Evolutionary conservation across 2,888 invertebrate genomes (phyloP).

Genomic region (Conchocele bisecta): DNA sequence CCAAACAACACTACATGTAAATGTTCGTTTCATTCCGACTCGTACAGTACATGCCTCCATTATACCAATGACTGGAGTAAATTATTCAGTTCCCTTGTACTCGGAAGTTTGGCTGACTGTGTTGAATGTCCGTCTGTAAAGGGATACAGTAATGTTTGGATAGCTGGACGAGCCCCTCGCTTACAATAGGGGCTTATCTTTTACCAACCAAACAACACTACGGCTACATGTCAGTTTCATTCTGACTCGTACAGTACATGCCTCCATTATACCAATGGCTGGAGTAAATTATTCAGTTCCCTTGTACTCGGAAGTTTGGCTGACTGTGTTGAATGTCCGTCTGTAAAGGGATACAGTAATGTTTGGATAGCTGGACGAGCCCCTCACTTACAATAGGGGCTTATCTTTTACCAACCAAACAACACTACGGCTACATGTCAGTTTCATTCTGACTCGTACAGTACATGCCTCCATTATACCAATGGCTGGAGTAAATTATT

Average conservation of each 20-base stretch:
- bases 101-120: no score
- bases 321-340: constrained; percentile 3
- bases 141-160: constrained; percentile 25
- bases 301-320: constrained; percentile 33
- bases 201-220: constrained; percentile 21
- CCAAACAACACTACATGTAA: not conserved
- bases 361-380: constrained; percentile 41
- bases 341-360: constrained; percentile 24
- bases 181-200: not conserved
- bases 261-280: not conserved
- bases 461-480: no score
- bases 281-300: constrained; percentile 8
- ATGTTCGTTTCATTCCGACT: not conserved
- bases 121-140: no score
- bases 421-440: constrained; percentile 13
- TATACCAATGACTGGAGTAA: no score
- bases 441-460: no score
- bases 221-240: no score
- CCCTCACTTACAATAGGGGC: not conserved
- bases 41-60: no score
- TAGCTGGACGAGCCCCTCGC: constrained; percentile 27
- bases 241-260: not conserved
- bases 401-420: constrained; percentile 43
- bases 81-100: constrained; percentile 11
- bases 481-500: not conserved